These are phyloP conservation scores for Pseudomugil tenellus DNA, from an alignment of 2,797 vertebrate species.

Conservation along the genomic window DNA sequence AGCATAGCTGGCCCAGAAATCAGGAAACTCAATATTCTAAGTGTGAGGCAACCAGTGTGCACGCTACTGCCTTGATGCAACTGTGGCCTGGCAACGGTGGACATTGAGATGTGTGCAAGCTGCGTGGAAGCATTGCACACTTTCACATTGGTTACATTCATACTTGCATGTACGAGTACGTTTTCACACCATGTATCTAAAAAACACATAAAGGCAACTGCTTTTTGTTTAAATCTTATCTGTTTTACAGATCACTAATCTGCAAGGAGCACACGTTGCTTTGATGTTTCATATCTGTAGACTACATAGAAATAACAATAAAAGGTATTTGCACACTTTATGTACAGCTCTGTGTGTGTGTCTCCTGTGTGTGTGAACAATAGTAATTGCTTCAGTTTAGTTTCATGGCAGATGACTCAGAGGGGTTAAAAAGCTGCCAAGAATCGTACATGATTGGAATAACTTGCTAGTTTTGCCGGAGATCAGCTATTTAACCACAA, in stretches of 20 bases:
- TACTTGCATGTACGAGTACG: neutral
- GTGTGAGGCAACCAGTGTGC: conserved; percentile 45
- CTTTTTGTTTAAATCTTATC: conserved; percentile 23
- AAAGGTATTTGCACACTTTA: conserved; percentile 23
- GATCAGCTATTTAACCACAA: neutral
- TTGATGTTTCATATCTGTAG: neutral
- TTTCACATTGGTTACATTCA: neutral
- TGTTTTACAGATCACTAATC: neutral
- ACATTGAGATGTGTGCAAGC: conserved; percentile 10
- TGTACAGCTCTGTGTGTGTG: conserved; percentile 38
- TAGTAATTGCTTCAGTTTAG: conserved; percentile 26
- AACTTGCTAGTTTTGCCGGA: conserved; percentile 1
- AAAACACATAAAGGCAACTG: neutral
- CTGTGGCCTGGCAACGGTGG: conserved; percentile 14
- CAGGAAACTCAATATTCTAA: conserved; percentile 59
- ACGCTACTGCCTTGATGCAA: neutral
- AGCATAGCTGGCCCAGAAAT: conserved; percentile 43
- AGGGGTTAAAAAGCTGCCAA: conserved; percentile 8
- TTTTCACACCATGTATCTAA: conserved; percentile 5
- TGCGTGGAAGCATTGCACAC: conserved; percentile 2
- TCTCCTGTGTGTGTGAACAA: conserved; percentile 20
- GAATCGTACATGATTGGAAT: neutral
- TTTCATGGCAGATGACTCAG: conserved; percentile 25
- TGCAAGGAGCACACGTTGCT: conserved; percentile 10
- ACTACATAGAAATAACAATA: conserved; percentile 10